Evolutionary conservation across 2,113 vertebrate species (phyloP).

Genomic region (Tenrec ecaudatus): DNA sequence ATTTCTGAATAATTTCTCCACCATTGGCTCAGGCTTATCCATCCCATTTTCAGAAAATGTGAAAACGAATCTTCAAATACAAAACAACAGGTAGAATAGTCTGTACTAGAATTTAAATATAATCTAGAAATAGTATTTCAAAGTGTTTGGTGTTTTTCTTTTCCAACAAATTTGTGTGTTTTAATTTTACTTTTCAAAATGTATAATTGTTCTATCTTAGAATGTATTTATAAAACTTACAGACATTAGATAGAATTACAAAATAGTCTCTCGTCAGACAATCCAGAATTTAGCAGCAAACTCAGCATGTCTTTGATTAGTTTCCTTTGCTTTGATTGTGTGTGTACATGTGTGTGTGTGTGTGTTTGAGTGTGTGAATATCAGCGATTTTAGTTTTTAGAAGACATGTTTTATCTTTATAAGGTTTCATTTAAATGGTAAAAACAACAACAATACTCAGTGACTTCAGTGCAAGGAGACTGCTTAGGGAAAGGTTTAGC

Average conservation of each 20-base stretch:
- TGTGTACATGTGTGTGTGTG: background rate
- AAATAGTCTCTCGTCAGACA: slow-evolving; percentile 44
- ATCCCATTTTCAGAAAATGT: slow-evolving; percentile 2
- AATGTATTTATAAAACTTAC: slow-evolving; percentile 14
- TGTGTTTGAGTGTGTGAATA: background rate
- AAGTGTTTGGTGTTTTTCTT: slow-evolving; percentile 47
- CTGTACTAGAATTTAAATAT: slow-evolving; percentile 18
- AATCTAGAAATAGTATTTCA: background rate
- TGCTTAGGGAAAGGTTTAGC: background rate
- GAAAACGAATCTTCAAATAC: background rate
- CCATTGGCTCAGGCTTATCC: background rate
- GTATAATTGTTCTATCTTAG: slow-evolving; percentile 35
- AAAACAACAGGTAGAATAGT: background rate
- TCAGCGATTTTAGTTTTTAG: background rate
- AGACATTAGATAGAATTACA: slow-evolving; percentile 53
- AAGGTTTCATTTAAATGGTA: slow-evolving; percentile 36
- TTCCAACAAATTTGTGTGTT: slow-evolving; percentile 39
- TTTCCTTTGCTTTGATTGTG: slow-evolving; percentile 18
- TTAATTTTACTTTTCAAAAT: slow-evolving; percentile 31
- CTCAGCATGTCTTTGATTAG: slow-evolving; percentile 15
- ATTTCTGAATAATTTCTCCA: slow-evolving; percentile 59
- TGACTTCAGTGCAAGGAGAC: slow-evolving; percentile 4
- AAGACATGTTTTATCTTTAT: slow-evolving; percentile 48
- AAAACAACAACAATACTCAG: background rate
- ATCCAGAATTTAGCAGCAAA: slow-evolving; percentile 62